Evolutionary conservation across 1,140 invertebrate species (phyloP).

Genomic region (Caerostris darwini): DNA sequence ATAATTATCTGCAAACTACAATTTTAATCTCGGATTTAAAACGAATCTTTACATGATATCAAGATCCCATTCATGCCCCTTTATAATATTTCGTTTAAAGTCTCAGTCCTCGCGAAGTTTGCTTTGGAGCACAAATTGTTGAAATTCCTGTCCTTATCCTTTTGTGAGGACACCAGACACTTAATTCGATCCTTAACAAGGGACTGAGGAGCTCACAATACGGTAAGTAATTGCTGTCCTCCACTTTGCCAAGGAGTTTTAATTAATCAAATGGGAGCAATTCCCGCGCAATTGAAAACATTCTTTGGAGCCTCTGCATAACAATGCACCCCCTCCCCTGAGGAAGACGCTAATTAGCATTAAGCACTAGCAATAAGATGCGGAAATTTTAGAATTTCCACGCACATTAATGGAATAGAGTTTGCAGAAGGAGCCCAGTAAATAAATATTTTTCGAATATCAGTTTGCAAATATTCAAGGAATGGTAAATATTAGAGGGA

Average conservation of each 20-base stretch:
- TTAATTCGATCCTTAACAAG: neutral
- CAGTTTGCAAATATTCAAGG: too few species aligned
- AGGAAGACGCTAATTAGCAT: neutral
- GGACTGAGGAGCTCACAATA: neutral
- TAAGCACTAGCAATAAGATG: neutral
- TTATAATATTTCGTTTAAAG: neutral
- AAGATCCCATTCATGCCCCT: neutral
- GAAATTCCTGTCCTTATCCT: too few species aligned
- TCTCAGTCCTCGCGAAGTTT: too few species aligned
- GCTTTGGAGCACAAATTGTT: too few species aligned
- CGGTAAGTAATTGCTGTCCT: conserved; percentile 2
- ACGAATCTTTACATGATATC: neutral
- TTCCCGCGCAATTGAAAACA: neutral
- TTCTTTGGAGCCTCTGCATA: neutral
- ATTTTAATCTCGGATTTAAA: neutral
- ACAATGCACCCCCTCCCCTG: neutral
- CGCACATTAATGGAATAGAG: too few species aligned
- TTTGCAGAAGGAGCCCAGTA: too few species aligned
- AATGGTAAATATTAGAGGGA: too few species aligned
- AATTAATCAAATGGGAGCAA: conserved; percentile 32
- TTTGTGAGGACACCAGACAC: neutral
- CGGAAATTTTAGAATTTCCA: neutral
- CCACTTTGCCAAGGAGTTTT: neutral
- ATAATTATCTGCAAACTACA: neutral
- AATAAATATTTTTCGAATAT: too few species aligned